Evolutionary conservation across 2,888 invertebrate species (phyloP).

Genomic region (Strigamia maritima): DNA sequence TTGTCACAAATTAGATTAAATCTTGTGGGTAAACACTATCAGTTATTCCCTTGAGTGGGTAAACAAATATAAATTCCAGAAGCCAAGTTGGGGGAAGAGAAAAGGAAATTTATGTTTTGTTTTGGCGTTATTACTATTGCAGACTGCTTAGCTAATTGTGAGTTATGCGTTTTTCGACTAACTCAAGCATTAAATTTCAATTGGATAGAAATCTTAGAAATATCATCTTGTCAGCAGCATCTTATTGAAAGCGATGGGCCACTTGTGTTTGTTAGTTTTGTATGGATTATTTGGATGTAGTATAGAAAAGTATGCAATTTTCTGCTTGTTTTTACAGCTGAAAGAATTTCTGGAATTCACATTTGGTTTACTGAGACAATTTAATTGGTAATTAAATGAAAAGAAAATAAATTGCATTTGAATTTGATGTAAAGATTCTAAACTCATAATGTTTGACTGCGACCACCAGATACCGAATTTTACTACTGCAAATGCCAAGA

Average conservation of each 20-base stretch:
- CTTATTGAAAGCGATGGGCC: neutral
- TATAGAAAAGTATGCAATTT: neutral
- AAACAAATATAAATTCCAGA: slow-evolving; percentile 20
- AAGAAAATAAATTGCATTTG: neutral
- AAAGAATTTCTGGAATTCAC: neutral
- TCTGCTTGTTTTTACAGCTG: neutral
- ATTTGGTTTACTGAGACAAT: neutral
- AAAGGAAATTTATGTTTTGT: slow-evolving; percentile 18
- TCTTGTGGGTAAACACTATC: slow-evolving; percentile 7
- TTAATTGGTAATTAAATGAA: slow-evolving; percentile 4
- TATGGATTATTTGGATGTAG: neutral
- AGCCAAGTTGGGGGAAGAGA: slow-evolving; percentile 10
- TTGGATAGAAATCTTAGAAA: slow-evolving; percentile 12
- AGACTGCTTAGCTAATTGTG: slow-evolving; percentile 16
- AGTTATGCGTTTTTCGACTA: neutral
- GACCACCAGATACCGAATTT: too few relatives aligned
- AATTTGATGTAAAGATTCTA: neutral
- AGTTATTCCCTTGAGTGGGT: neutral
- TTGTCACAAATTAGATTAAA: slow-evolving; percentile 12
- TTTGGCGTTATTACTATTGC: slow-evolving; percentile 25
- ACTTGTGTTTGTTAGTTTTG: slow-evolving; percentile 13
- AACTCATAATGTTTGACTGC: too few relatives aligned
- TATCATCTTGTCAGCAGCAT: neutral
- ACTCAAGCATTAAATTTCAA: slow-evolving; percentile 4
- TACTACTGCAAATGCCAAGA: too few relatives aligned